phyloP scores from a whole-genome alignment of 1,140 invertebrate species.

The Sycobia sp. region DNA sequence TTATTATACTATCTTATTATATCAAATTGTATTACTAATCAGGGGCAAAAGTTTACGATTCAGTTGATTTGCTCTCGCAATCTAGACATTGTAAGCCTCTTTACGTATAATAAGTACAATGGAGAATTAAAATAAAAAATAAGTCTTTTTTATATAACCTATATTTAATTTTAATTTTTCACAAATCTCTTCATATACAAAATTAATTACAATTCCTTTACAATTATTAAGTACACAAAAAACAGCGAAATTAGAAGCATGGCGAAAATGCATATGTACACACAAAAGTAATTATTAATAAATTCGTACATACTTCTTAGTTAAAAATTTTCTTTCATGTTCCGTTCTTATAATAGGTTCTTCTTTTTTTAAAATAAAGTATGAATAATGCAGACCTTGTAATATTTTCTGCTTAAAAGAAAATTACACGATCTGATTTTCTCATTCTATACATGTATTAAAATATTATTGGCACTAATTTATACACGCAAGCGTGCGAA shows the following conservation, averaged over 20 bases:
- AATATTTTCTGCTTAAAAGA: neutral
- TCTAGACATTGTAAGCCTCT: too few species aligned
- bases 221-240: slow-evolving; percentile 25
- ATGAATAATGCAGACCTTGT: neutral
- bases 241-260: slow-evolving; percentile 3
- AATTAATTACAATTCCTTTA: slow-evolving; percentile 16
- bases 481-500: neutral
- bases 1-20: too few species aligned
- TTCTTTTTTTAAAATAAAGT: neutral
- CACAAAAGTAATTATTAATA: slow-evolving; percentile 16
- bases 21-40: too few species aligned
- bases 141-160: slow-evolving; percentile 2
- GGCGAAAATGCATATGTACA: slow-evolving; percentile 1
- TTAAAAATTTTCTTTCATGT: slow-evolving; percentile 1
- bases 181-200: slow-evolving; percentile 30
- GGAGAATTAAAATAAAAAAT: too few species aligned
- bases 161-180: slow-evolving; percentile 25
- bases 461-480: slow-evolving; percentile 20
- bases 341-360: neutral
- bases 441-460: neutral
- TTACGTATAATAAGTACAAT: too few species aligned
- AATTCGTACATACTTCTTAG: neutral
- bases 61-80: too few species aligned
- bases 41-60: too few species aligned
- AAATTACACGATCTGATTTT: neutral